Base-by-base conservation (phyloP, 1,140 invertebrate species). In the Coptotermes formosanus region DNA sequence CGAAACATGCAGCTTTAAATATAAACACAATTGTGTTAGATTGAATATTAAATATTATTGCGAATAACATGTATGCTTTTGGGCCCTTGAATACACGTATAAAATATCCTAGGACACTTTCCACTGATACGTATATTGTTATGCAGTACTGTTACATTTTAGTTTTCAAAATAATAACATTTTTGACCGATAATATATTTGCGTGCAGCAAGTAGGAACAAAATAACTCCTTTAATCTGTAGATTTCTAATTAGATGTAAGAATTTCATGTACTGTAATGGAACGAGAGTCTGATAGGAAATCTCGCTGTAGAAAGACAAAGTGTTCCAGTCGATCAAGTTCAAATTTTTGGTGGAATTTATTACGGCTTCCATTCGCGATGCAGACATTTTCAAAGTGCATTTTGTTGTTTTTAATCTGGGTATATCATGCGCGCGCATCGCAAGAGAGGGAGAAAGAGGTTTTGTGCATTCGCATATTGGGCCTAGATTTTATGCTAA, bases 321-420 rank as follows among this genome's bases (percentile, higher is more conserved):
- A 75, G n/a, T 75, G 14, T 8, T 75, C 64, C 64, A 75, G 64
- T 25, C 30, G 0, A 30, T 75, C 64, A 30, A 1, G 64, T 75
- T 75, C 7, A 75, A 11, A 75, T 75, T 75, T 75, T n/a, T 75
- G n/a, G n/a, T 30, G 14, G 64, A n/a, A 30, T 69, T 69, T 69
- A 69, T 75, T 75, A 75, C 64, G 64, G n/a, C 64, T 75, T 75
- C 64, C 64, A 30, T 3, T 75, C 25, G 64, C 9, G 64, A 75
- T 75, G 64, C 64, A 75, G 64, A 30, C 64, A 75, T 75, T 75
- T 75, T 30, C 64, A 75, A 75, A 75, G 64, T 75, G 64, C 64
- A 75, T 75, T 75, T 75, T 75, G 64, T 75, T 75, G 64, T 75
- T 75, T 75, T 75, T 75, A 75, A 75, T 75, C 64, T 30, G 6